Conservation (phyloP, 2,113 vertebrate species). For the Microtus oregoni region DNA sequence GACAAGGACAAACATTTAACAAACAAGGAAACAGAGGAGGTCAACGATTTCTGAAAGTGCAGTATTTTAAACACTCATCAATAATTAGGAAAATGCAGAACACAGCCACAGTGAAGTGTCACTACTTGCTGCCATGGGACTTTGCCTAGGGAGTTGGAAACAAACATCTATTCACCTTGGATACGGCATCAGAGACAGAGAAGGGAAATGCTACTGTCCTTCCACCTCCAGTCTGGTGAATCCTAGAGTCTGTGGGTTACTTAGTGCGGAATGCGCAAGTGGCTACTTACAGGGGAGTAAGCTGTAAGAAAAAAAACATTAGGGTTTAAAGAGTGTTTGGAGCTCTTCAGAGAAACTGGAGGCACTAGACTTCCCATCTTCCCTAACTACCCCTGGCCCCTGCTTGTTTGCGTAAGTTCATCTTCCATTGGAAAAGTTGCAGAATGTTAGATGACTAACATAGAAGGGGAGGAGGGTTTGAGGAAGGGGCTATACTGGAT, state of each 20-base stretch:
- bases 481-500: not conserved
- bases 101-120: not conserved
- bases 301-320: not conserved
- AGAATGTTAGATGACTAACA: not conserved
- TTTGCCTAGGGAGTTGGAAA: not conserved
- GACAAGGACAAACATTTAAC: slow-evolving; percentile 45
- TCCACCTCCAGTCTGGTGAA: not conserved
- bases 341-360: not conserved
- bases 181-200: not conserved
- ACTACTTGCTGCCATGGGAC: not conserved
- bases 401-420: not conserved
- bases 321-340: not conserved
- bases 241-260: not conserved
- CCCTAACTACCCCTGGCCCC: not conserved
- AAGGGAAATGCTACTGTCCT: not conserved
- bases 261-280: not conserved
- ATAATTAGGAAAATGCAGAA: slow-evolving; percentile 39
- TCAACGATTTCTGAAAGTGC: slow-evolving; percentile 20
- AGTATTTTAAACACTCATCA: slow-evolving; percentile 42
- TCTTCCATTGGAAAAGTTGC: not conserved
- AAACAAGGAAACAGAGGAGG: slow-evolving; percentile 57
- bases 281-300: not conserved
- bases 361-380: not conserved
- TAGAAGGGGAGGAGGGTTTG: not conserved
- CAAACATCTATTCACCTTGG: not conserved